These are phyloP conservation scores for Pelusios castaneus DNA, from an alignment of 2,113 vertebrate genomes.

Conservation along the genomic window DNA sequence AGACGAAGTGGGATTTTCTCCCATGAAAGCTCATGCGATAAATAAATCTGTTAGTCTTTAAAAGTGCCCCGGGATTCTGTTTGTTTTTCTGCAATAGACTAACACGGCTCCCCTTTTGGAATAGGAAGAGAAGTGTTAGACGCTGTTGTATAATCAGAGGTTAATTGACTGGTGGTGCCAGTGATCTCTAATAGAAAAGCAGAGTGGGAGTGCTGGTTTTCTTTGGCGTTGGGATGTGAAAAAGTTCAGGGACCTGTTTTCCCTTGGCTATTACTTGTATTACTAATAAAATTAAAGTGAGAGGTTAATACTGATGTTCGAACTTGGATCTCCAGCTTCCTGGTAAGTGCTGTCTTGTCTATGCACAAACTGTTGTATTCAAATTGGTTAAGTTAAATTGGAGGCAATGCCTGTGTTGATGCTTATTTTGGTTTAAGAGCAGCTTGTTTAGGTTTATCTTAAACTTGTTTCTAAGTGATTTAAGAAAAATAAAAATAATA, in stretches of 20 bases:
- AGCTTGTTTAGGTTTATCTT: not conserved
- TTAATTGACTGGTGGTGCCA: not conserved
- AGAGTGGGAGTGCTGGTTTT: not conserved
- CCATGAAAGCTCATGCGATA: no score
- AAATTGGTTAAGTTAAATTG: not conserved
- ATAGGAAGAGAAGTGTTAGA: not conserved
- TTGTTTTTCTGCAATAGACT: no score
- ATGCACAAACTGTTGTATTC: not conserved
- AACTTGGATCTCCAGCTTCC: not conserved
- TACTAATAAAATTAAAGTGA: not conserved
- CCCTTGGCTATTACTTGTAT: not conserved
- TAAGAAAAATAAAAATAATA: not conserved
- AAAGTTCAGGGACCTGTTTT: no score
- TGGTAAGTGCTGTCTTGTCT: not conserved
- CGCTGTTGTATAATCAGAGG: not conserved
- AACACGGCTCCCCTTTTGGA: no score
- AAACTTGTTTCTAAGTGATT: not conserved
- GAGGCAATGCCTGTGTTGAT: not conserved
- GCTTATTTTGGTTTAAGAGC: not conserved
- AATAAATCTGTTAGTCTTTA: no score
- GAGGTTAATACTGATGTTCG: not conserved
- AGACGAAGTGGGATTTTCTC: no score
- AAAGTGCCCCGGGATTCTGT: no score
- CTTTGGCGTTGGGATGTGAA: not conserved
- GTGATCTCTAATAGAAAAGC: not conserved